Percentiles rank a stretch among this genome's conserved stretches.
phyloP scores from a whole-genome alignment of 1,140 invertebrate species.

The Uloborus diversus region DNA sequence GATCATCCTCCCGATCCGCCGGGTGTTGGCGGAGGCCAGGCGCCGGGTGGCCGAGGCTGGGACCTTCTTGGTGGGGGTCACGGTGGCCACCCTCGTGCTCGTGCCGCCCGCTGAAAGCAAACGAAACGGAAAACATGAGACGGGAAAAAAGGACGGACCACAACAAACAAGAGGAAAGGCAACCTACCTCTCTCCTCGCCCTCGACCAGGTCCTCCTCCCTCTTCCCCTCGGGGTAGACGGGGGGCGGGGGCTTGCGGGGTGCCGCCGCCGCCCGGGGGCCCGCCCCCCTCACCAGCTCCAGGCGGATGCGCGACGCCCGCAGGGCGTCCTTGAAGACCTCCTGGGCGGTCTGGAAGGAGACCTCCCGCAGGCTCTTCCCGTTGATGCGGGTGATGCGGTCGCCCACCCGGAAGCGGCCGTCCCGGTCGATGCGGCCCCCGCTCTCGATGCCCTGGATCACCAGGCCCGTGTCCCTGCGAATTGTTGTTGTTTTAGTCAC shows the following conservation, averaged over 20 bases:
- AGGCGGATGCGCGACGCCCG: slow-evolving; percentile 73
- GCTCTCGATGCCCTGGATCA: slow-evolving; percentile 87
- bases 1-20: slow-evolving; percentile 74
- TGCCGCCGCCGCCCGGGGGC: background rate
- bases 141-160: too few species aligned
- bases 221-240: slow-evolving; percentile 36
- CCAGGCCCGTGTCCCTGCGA: slow-evolving; percentile 69
- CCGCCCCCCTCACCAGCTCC: slow-evolving; percentile 69
- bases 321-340: slow-evolving; percentile 79
- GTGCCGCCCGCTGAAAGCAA: slow-evolving; percentile 24
- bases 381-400: slow-evolving; percentile 90
- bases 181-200: slow-evolving; percentile 43
- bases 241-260: slow-evolving; percentile 43
- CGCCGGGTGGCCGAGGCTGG: slow-evolving; percentile 33
- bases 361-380: slow-evolving; percentile 77
- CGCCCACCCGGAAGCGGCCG: slow-evolving; percentile 80
- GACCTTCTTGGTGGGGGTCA: slow-evolving; percentile 49
- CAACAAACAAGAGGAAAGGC: background rate
- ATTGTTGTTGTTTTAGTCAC: background rate
- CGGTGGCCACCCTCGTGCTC: slow-evolving; percentile 50
- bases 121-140: background rate
- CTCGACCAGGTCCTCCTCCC: slow-evolving; percentile 33
- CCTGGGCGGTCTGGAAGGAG: slow-evolving; percentile 77
- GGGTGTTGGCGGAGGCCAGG: slow-evolving; percentile 71
- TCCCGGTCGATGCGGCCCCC: slow-evolving; percentile 82